Base-by-base conservation (phyloP, 2,888 invertebrate species). In the Harmothoe impar region DNA sequence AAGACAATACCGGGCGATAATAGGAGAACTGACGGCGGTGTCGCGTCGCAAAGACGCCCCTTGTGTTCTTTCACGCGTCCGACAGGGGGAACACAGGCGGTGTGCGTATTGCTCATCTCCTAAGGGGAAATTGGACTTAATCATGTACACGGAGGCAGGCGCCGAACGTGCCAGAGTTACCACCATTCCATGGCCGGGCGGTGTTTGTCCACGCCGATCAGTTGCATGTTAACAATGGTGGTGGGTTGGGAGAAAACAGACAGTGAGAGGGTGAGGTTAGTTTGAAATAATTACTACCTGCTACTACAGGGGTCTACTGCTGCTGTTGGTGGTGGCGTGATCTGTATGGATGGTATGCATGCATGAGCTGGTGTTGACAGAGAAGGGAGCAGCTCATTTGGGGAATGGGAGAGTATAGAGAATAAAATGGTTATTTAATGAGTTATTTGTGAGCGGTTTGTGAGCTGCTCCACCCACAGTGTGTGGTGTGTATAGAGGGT, bases 101-200 rank as follows among this genome's bases (percentile, higher is more conserved):
- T 33, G 35, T 25, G 84, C 84, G 29, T 51, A 84, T 84, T 84
- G 43, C 43, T 84, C 84, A 84, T 84, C 84, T 84, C 84, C 84
- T 84, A 23, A 20, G 25, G 84, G 84, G 84, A 84, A 84, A 84
- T 84, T 84, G 84, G 84, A 84, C 84, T 84, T 84, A 84, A 84
- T 84, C 43, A 84, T 84, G 29, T 29, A 84, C 84, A 84, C 43
- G 29, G 35, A 12, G n/a, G 43, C n/a, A 20, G n/a, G 35, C 35
- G 23, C n/a, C n/a, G 43, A 51, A 84, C 84, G 84, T 84, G 84
- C 84, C 43, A 33, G 25, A 43, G 84, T 84, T 35, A 35, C n/a
- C 84, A 51, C 84, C 23, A 29, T 51, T 51, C n/a, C 25, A 29
- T 20, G 84, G 84, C 43, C 33, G 23, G 23, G 15, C 43, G 0